Evolutionary conservation across 1,140 invertebrate genomes (phyloP), one percentile per base, ranked within the genome.

Genomic region (Centruroides vittatus): DNA sequence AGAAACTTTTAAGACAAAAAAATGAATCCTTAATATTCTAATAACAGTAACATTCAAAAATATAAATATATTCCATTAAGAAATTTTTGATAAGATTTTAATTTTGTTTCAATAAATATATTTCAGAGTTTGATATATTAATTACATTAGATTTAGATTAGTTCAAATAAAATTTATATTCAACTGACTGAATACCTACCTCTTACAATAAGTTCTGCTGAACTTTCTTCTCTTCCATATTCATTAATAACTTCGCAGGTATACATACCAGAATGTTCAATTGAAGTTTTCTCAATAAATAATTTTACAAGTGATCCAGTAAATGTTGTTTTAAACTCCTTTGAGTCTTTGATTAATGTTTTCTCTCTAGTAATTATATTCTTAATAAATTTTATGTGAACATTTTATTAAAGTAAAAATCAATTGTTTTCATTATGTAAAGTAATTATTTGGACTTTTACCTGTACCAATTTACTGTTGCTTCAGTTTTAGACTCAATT

Each of bases 381-480:
- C 23, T 53, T 53, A 53, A 53, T 53, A 53, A 23, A 23, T 34
- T 36, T 36, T 34, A 36, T 53, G 51, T 53, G 51, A 53, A 6
- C 41, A 41, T 6, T 41, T 41, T 41, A 41, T 41, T 41, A 1
- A 41, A 41, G 41, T 41, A 41, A 41, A 41, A 41, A 41, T 23
- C 5, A 6, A 53, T 53, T 53, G 5, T 6, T 53, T 34, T 34
- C 5, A 36, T 36, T 36, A 6, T 53, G 1, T 53, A 6, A 7
- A 53, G 51, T 53, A 53, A 23, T 7, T 53, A 53, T 53, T 23
- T 23, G n/a, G 11, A 13, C 36, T 62, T 61, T 60, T 60, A 65
- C 64, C 85, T 90, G 70, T 85, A 89, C 89, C 89, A 93, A 13
- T 80, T 84, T 13, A 92, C 80, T 65, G 82, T 86, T 60, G 85